phyloP scores from a whole-genome alignment of 2,797 vertebrate species.

The Enteromius treurensis region DNA sequence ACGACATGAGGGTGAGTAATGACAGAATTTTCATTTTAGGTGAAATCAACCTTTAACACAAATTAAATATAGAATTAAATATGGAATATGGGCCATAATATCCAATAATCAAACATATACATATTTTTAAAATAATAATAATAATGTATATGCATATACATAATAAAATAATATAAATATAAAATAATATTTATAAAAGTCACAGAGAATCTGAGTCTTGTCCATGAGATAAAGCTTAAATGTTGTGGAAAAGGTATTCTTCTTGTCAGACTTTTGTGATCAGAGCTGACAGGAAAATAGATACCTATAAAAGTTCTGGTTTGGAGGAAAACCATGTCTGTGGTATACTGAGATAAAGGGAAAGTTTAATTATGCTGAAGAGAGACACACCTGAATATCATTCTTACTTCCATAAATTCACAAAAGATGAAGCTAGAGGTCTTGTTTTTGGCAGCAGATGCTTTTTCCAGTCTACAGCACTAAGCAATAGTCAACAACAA shows the following conservation, averaged over 20 bases:
- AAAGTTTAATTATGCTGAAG: constrained; percentile 73
- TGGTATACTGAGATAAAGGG: constrained; percentile 21
- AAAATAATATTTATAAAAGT: not conserved
- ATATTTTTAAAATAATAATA: no score
- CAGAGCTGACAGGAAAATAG: constrained; percentile 10
- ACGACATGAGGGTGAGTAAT: no score
- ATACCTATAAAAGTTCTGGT: constrained; percentile 25
- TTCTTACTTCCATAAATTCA: constrained; percentile 65
- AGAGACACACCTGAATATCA: constrained; percentile 73
- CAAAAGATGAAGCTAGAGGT: constrained; percentile 75
- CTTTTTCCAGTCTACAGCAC: constrained; percentile 67
- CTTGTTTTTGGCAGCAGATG: constrained; percentile 76
- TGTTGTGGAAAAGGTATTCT: not conserved
- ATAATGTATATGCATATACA: no score
- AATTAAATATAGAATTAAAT: no score
- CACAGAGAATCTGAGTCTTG: not conserved
- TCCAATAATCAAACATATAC: no score
- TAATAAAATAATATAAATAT: no score
- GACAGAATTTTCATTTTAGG: no score
- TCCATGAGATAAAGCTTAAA: not conserved
- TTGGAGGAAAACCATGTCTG: constrained; percentile 24
- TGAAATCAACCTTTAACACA: no score
- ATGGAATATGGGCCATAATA: no score
- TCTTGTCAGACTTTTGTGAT: not conserved
- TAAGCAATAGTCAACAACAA: constrained; percentile 67